A percentile compares a stretch with the other conserved stretches of the same genome.
Conservation (phyloP, 2,888 invertebrate species). For the Tolmerus cingulatus region DNA sequence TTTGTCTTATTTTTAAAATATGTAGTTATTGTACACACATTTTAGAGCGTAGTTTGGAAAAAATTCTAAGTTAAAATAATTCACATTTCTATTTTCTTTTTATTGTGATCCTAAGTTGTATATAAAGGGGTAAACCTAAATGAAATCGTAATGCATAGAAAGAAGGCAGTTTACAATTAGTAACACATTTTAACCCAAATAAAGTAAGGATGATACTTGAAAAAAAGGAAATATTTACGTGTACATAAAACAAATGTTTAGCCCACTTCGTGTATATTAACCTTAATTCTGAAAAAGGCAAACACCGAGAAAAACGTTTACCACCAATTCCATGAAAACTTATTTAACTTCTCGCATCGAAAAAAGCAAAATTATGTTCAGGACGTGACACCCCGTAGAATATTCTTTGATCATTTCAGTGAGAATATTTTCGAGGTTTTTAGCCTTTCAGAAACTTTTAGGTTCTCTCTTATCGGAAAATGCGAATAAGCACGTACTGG, state of each 20-base stretch:
- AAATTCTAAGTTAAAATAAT: too few relatives aligned
- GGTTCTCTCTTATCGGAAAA: conserved; percentile 23
- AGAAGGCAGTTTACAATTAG: too few relatives aligned
- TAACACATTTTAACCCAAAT: too few relatives aligned
- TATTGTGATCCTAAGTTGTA: too few relatives aligned
- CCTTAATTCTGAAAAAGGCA: background rate
- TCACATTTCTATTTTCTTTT: too few relatives aligned
- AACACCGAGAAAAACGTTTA: background rate
- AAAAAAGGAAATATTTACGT: too few relatives aligned
- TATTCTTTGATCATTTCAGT: conserved; percentile 27
- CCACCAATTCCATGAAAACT: background rate
- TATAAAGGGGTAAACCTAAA: too few relatives aligned
- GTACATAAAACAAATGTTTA: background rate
- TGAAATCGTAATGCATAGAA: too few relatives aligned
- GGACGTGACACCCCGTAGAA: conserved; percentile 14
- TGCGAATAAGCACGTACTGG: conserved; percentile 34
- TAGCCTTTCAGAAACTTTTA: conserved; percentile 31
- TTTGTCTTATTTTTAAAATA: too few relatives aligned
- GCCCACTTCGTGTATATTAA: background rate
- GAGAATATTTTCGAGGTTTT: conserved; percentile 23
- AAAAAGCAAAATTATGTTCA: conserved; percentile 26
- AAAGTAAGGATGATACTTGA: too few relatives aligned
- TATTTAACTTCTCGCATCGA: background rate
- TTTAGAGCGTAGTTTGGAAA: too few relatives aligned
- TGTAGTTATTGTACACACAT: too few relatives aligned